phyloP scores from a whole-genome alignment of 2,797 vertebrate species.

The Nothura maculosa region DNA sequence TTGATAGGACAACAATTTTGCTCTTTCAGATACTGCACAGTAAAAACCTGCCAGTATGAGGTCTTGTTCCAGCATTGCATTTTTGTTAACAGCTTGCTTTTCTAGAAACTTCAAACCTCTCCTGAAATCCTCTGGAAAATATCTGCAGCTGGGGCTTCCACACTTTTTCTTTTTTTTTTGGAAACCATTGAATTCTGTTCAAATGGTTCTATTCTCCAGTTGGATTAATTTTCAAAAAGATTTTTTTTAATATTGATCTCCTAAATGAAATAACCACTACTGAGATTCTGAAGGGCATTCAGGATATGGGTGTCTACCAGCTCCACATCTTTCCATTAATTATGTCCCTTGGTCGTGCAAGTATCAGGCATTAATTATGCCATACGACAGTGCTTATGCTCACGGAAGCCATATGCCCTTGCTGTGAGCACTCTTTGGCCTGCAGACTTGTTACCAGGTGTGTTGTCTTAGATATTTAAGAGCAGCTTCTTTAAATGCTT shows the following conservation, averaged over 20 bases:
- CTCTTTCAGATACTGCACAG: rapidly evolving
- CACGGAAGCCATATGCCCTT: neutral
- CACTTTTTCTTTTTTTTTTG: neutral
- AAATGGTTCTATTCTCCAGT: neutral
- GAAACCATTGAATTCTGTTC: neutral
- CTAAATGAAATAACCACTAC: neutral
- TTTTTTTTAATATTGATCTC: neutral
- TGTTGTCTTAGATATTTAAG: neutral
- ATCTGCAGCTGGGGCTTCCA: neutral
- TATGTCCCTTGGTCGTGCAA: neutral
- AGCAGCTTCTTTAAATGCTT: neutral
- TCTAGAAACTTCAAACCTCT: neutral
- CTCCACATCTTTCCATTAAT: neutral
- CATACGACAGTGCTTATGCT: rapidly evolving
- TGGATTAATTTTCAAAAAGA: neutral
- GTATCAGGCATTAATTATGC: neutral
- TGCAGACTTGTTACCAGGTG: neutral
- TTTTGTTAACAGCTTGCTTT: neutral
- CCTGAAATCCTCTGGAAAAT: neutral
- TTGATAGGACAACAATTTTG: neutral
- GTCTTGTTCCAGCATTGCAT: neutral
- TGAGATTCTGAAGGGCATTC: neutral
- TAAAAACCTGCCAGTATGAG: neutral
- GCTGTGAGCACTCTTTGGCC: rapidly evolving
- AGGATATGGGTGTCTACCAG: neutral